Conservation (phyloP, 2,113 vertebrate genomes). For the Eurystomus gularis region DNA sequence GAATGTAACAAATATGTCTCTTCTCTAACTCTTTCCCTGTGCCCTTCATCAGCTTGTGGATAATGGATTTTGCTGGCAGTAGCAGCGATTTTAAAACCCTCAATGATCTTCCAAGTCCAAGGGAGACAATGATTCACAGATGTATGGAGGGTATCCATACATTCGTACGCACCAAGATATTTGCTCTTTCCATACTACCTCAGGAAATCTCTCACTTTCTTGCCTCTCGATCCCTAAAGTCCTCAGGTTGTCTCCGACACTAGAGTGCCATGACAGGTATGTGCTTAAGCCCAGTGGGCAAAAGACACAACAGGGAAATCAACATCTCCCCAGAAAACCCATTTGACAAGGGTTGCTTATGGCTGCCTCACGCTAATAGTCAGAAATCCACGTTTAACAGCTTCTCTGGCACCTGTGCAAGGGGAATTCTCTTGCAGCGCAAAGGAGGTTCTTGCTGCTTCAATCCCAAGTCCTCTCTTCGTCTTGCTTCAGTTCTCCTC, state of each 20-base stretch:
- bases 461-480: background rate
- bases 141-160: background rate
- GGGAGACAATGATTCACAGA: constrained; percentile 10
- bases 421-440: background rate
- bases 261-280: background rate
- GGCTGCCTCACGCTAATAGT: background rate
- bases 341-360: background rate
- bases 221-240: background rate
- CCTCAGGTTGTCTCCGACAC: background rate
- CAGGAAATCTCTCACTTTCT: background rate
- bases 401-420: background rate
- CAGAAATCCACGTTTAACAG: background rate
- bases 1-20: constrained; percentile 27
- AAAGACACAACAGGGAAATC: background rate
- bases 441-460: background rate
- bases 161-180: background rate
- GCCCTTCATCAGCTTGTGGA: constrained; percentile 14
- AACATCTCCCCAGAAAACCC: background rate
- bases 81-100: background rate
- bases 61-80: constrained; percentile 32
- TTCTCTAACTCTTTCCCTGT: background rate
- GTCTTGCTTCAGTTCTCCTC: background rate
- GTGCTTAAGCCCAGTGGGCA: background rate
- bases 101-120: constrained; percentile 5
- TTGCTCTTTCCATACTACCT: background rate